Conservation (phyloP, 2,113 vertebrate genomes). For the Paracanthobrama guichenoti region DNA sequence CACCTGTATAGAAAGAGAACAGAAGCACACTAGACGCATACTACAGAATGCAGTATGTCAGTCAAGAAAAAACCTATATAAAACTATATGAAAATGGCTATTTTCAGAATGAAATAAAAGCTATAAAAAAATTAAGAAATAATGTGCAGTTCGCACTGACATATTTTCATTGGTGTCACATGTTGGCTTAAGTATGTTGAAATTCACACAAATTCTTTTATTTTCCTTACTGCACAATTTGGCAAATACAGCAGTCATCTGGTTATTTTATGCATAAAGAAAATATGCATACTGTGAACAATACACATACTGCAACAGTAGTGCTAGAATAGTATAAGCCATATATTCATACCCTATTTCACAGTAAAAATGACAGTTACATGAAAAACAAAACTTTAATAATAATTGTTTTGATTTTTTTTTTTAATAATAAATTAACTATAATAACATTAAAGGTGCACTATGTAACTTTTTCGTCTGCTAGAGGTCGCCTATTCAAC, state of each 20-base stretch:
- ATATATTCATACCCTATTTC: no score
- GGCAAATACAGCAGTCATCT: neutral
- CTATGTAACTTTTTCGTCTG: no score
- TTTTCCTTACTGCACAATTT: neutral
- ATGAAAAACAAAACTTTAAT: no score
- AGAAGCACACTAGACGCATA: neutral
- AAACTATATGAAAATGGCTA: neutral
- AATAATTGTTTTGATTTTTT: no score
- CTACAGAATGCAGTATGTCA: neutral
- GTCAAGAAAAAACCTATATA: neutral
- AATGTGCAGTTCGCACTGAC: neutral
- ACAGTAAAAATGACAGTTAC: no score
- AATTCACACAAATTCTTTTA: neutral
- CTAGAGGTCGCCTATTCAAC: no score
- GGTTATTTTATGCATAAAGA: no score
- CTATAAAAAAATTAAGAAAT: neutral
- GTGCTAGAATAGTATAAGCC: neutral
- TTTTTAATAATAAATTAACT: neutral
- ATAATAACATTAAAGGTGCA: no score
- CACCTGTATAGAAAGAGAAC: constrained; percentile 4
- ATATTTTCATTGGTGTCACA: neutral
- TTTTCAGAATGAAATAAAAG: neutral
- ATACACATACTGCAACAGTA: neutral
- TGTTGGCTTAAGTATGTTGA: neutral
- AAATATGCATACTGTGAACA: neutral